Conservation (phyloP, 1,140 invertebrate genomes). For the Drosophila persimilis region DNA sequence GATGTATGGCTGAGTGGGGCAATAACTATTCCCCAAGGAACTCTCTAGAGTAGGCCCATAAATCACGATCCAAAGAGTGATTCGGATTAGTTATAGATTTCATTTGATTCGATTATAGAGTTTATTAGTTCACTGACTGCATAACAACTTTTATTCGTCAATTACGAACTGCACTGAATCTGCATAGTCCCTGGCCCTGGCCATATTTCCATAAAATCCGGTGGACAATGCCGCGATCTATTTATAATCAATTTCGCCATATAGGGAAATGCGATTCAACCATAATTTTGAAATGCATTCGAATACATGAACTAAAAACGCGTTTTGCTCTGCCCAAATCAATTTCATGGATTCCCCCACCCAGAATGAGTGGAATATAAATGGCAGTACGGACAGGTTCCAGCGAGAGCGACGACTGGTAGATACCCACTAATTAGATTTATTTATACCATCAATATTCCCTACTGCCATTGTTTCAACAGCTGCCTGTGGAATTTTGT, state of each 20-base stretch:
- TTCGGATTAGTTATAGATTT: conserved; percentile 45
- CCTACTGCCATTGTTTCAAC: too few relatives aligned
- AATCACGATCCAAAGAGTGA: conserved; percentile 23
- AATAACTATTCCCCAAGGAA: conserved; percentile 14
- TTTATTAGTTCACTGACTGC: conserved; percentile 14
- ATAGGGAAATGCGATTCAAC: conserved; percentile 38
- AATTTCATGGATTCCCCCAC: not conserved
- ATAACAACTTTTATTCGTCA: conserved; percentile 8
- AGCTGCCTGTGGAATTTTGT: too few relatives aligned
- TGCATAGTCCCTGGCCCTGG: conserved; percentile 22
- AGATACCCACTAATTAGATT: conserved; percentile 16
- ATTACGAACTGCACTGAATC: conserved; percentile 15
- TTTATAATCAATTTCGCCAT: conserved; percentile 47
- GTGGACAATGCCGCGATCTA: not conserved
- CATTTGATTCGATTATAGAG: conserved; percentile 30
- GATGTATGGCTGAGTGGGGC: conserved; percentile 23
- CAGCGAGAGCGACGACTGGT: not conserved
- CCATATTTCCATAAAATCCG: conserved; percentile 32
- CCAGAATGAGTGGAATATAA: too few relatives aligned
- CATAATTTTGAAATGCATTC: conserved; percentile 23
- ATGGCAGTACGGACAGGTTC: not conserved
- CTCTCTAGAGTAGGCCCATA: conserved; percentile 4
- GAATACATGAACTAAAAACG: conserved; percentile 12
- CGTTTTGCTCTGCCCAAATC: conserved; percentile 10
- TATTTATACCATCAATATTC: not conserved